phyloP scores from a whole-genome alignment of 2,888 invertebrate species.

The Harpagoxenus sublaevis region DNA sequence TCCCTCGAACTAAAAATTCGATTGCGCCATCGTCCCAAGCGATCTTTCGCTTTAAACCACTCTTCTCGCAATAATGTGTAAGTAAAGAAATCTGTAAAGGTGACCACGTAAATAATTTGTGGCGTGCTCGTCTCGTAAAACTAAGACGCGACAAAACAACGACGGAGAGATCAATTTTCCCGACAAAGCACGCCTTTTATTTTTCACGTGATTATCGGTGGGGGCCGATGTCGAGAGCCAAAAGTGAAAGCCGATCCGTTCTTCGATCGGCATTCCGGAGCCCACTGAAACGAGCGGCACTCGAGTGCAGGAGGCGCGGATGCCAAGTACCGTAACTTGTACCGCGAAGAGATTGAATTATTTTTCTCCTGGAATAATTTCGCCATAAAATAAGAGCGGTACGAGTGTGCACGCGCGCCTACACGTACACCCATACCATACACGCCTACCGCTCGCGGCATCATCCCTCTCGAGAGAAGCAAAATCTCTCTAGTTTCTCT shows the following conservation, averaged over 20 bases:
- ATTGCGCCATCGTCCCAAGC: slow-evolving; percentile 20
- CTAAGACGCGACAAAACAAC: slow-evolving; percentile 9
- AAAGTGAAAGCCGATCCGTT: slow-evolving; percentile 47
- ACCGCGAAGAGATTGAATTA: slow-evolving; percentile 81
- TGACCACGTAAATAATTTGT: slow-evolving; percentile 30
- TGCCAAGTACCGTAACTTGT: slow-evolving; percentile 67
- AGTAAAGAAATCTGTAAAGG: not conserved
- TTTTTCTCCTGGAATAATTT: slow-evolving; percentile 83
- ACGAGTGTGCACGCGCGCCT: slow-evolving; percentile 56
- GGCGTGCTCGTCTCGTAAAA: not conserved
- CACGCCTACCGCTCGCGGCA: slow-evolving; percentile 7
- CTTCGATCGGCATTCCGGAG: slow-evolving; percentile 34
- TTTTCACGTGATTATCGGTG: slow-evolving; percentile 46
- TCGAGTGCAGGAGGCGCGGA: slow-evolving; percentile 52
- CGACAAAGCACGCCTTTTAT: slow-evolving; percentile 20
- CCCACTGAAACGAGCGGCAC: slow-evolving; percentile 17
- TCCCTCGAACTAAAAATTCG: slow-evolving; percentile 22
- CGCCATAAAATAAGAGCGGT: slow-evolving; percentile 81
- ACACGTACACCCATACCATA: slow-evolving; percentile 24
- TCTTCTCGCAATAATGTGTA: not conserved
- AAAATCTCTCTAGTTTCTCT: slow-evolving; percentile 41
- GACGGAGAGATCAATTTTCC: slow-evolving; percentile 16
- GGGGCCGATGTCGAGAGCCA: not conserved
- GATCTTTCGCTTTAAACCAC: not conserved
- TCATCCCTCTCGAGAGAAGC: slow-evolving; percentile 55